phyloP scores from a whole-genome alignment of 2,888 invertebrate genomes.

The Orthosia incerta region DNA sequence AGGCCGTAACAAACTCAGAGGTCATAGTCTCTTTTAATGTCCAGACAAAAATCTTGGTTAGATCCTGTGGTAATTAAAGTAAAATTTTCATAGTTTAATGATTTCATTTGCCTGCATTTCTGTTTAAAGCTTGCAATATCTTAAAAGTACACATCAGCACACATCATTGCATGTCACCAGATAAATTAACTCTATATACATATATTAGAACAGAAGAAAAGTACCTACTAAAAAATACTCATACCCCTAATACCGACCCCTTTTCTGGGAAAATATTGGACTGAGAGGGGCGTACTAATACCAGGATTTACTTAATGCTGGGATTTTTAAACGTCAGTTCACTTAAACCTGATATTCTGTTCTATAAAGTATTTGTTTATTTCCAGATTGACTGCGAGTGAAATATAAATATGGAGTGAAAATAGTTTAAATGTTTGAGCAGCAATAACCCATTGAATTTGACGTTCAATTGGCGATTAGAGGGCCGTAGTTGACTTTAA shows the following conservation, averaged over 20 bases:
- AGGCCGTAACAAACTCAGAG: too few relatives aligned
- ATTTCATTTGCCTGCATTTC: too few relatives aligned
- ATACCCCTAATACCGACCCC: slow-evolving; percentile 18
- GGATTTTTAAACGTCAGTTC: slow-evolving; percentile 54
- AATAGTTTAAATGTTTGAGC: neutral
- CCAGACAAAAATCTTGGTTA: too few relatives aligned
- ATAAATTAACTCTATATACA: neutral
- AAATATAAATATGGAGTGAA: neutral
- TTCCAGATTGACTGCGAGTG: neutral
- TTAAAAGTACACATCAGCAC: neutral
- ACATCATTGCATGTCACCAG: neutral
- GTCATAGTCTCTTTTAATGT: too few relatives aligned
- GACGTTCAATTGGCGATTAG: neutral
- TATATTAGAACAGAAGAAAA: neutral
- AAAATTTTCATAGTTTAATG: neutral
- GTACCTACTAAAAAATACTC: neutral
- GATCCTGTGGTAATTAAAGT: neutral
- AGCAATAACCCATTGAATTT: neutral
- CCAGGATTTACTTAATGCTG: slow-evolving; percentile 54
- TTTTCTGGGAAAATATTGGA: slow-evolving; percentile 43
- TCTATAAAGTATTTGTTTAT: slow-evolving; percentile 24
- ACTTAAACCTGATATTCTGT: slow-evolving; percentile 38
- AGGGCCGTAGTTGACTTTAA: too few relatives aligned
- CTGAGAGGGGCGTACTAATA: slow-evolving; percentile 43
- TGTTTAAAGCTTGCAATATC: too few relatives aligned